Evolutionary conservation across 1,140 invertebrate species (phyloP).

Genomic region (Tigriopus japonicus): DNA sequence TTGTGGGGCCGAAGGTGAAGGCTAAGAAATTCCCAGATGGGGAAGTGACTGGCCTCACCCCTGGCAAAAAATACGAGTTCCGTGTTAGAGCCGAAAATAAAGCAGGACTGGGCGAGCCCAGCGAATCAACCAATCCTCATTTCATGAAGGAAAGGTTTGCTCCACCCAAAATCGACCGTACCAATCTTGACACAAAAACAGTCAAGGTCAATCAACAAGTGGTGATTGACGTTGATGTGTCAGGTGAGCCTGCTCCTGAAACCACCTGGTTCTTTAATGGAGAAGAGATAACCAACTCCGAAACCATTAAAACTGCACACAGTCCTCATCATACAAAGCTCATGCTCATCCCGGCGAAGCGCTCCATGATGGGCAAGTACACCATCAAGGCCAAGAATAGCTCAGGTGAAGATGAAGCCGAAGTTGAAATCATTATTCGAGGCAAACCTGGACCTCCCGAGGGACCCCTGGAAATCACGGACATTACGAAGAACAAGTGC

Average conservation of each 20-base stretch:
- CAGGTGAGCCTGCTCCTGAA: conserved; percentile 67
- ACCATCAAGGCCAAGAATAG: conserved; percentile 74
- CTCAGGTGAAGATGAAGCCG: conserved; percentile 72
- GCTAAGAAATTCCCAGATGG: conserved; percentile 52
- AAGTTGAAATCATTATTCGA: conserved; percentile 65
- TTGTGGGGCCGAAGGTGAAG: conserved; percentile 51
- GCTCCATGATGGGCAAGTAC: conserved; percentile 64
- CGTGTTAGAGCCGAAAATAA: conserved; percentile 84
- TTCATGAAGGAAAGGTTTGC: conserved; percentile 79
- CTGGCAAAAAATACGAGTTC: conserved; percentile 90
- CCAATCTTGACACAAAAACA: conserved; percentile 64
- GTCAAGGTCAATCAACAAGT: conserved; percentile 66
- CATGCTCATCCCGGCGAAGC: conserved; percentile 44
- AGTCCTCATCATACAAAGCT: conserved; percentile 74
- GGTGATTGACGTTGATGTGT: conserved; percentile 67
- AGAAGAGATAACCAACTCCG: conserved; percentile 22
- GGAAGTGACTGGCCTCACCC: conserved; percentile 65
- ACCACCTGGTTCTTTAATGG: conserved; percentile 68
- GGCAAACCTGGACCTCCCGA: conserved; percentile 24
- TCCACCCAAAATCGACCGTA: conserved; percentile 88
- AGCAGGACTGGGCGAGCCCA: conserved; percentile 84
- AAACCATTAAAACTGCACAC: conserved; percentile 43
- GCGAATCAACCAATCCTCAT: conserved; percentile 79
- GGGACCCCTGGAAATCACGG: conserved; percentile 67
- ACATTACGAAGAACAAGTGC: conserved; percentile 82